Base-by-base conservation (phyloP, 64 coral and sea anemone species). In the Stichodactyla helianthus region DNA sequence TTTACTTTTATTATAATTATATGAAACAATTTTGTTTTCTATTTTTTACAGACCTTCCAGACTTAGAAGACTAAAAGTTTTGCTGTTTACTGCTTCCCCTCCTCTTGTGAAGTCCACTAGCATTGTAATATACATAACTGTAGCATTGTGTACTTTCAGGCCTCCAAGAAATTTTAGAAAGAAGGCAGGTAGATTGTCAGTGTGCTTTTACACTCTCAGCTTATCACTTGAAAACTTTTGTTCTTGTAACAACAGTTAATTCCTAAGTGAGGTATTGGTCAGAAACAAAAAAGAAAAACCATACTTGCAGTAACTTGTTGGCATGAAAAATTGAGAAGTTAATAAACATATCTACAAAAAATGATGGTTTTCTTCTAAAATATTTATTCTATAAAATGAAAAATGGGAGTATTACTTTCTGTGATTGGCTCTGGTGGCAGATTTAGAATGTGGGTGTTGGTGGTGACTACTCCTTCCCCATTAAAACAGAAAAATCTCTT, bases 31-130 rank as follows among this genome's bases (percentile, higher is more conserved):
- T 14, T 50, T 54, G 1, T 54, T 9, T 82, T 82, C 12, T 13
- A 20, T 35, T 84, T 60, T 84, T 17, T 84, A 14, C 59, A 84
- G 83, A 63, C 22, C 83, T 84, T 17, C 83, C 83, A 31, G 83
- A 84, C 59, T 84, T 84, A 63, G 83, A 84, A 63, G 83, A 51
- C 54, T 84, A 50, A 31, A 52, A 9, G 0, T 5, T 81, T 51
- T 53, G 51, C 35, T 20, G 50, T 51, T 52, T 12, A 10, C 16
- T 5, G 31, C 5, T 9, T 22, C 20, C 62, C 18, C 62, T 65
- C 9, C 9, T 23, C 11, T 74, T 74, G 25, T 27, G 2, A 74
- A 35, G 68, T 74, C 27, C 25, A 74, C 25, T 74, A 31, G 68
- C 68, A 74, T 74, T 11, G 27, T 74, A 31, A 74, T 9, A 27